Conservation (phyloP, 2,797 vertebrate species). For the Melopsittacus undulatus region DNA sequence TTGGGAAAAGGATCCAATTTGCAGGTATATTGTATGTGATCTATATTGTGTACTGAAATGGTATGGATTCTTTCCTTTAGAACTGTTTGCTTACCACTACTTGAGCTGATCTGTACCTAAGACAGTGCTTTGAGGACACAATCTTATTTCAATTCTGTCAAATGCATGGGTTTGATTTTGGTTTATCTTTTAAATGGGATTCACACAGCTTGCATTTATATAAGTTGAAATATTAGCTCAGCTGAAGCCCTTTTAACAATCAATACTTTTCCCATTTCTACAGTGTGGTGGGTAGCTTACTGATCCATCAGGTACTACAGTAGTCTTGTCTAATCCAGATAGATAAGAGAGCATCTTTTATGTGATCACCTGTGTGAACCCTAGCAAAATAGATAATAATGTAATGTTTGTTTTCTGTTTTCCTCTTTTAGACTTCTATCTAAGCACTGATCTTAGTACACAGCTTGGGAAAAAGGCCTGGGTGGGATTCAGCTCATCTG, state of each 20-base stretch:
- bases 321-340: not conserved
- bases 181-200: constrained; percentile 20
- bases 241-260: not conserved
- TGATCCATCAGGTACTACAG: not conserved
- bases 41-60: not conserved
- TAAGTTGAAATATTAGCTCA: not conserved
- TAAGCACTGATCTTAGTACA: not conserved
- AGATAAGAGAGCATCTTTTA: not conserved
- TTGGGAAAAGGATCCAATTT: not conserved
- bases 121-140: not conserved
- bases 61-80: not conserved
- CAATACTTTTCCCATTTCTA: not conserved
- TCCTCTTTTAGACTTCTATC: not conserved
- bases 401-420: not conserved
- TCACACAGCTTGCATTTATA: not conserved
- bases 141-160: not conserved
- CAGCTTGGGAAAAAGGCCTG: not conserved
- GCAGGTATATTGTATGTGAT: not conserved
- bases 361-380: not conserved
- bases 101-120: constrained; percentile 8
- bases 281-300: not conserved
- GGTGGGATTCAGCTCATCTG: not conserved
- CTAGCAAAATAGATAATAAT: not conserved
- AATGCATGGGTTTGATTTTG: not conserved
- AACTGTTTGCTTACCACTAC: not conserved